Conservation (phyloP, 1,140 invertebrate species). For the Idris sp. region DNA sequence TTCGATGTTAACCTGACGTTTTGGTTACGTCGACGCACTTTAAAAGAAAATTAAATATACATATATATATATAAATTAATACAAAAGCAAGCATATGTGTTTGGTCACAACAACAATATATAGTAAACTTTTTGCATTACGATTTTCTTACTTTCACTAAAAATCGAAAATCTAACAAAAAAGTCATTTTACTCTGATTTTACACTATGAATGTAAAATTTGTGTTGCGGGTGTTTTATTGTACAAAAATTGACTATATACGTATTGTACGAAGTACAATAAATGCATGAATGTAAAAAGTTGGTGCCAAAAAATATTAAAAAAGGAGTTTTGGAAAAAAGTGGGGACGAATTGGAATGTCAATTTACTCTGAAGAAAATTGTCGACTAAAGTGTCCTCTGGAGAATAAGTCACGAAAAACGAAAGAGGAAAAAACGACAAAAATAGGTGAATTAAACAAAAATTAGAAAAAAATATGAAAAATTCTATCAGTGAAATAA, state of each 20-base stretch:
- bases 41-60: constrained; percentile 33
- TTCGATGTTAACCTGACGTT: constrained; percentile 13
- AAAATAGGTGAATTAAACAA: constrained; percentile 1
- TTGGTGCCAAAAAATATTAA: constrained; percentile 57
- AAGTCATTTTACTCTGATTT: constrained; percentile 32
- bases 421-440: constrained; percentile 5
- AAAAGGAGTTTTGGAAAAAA: no score
- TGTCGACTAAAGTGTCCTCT: constrained; percentile 63
- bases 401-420: constrained; percentile 18
- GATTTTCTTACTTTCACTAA: constrained; percentile 27
- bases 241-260: constrained; percentile 46
- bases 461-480: constrained; percentile 16
- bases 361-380: constrained; percentile 64
- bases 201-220: constrained; percentile 42
- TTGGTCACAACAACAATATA: constrained; percentile 43
- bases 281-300: constrained; percentile 50
- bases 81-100: constrained; percentile 25
- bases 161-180: not conserved
- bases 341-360: constrained; percentile 53
- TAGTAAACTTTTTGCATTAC: constrained; percentile 56
- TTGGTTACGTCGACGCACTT: constrained; percentile 38
- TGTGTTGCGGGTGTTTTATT: constrained; percentile 26
- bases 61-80: constrained; percentile 19
- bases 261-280: constrained; percentile 55
- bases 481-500: constrained; percentile 41